Evolutionary conservation across 2,888 invertebrate species (phyloP).

Genomic region (Trachelus iudaicus): DNA sequence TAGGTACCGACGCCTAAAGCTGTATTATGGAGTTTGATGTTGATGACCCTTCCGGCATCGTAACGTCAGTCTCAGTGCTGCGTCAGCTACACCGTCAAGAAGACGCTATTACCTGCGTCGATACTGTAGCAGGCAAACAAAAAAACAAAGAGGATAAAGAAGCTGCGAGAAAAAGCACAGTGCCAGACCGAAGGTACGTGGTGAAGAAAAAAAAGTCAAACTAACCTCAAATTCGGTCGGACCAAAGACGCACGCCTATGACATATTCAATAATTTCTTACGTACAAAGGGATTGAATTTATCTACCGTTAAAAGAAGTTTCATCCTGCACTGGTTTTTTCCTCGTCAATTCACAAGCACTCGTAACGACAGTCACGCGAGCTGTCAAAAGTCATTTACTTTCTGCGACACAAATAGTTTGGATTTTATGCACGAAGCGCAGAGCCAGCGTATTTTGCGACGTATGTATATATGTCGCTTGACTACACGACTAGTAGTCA

Average conservation of each 20-base stretch:
- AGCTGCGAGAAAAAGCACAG: background rate
- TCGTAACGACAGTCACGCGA: background rate
- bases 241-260: background rate
- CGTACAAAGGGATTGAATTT: background rate
- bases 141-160: background rate
- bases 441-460: background rate
- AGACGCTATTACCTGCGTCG: background rate
- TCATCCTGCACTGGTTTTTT: background rate
- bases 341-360: background rate
- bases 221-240: background rate
- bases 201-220: background rate
- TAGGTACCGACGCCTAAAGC: slow-evolving; percentile 22
- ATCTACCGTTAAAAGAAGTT: background rate
- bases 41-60: slow-evolving; percentile 35
- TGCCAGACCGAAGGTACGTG: background rate
- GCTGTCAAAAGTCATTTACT: background rate
- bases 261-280: background rate
- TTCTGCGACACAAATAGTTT: background rate
- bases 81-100: slow-evolving; percentile 13
- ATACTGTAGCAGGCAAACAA: background rate
- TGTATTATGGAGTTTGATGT: slow-evolving; percentile 42
- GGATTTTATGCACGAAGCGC: background rate
- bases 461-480: background rate
- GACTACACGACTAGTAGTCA: background rate
- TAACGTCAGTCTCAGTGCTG: slow-evolving; percentile 10